phyloP scores from a whole-genome alignment of 2,888 invertebrate genomes.

The Amblyteles armatorius region DNA sequence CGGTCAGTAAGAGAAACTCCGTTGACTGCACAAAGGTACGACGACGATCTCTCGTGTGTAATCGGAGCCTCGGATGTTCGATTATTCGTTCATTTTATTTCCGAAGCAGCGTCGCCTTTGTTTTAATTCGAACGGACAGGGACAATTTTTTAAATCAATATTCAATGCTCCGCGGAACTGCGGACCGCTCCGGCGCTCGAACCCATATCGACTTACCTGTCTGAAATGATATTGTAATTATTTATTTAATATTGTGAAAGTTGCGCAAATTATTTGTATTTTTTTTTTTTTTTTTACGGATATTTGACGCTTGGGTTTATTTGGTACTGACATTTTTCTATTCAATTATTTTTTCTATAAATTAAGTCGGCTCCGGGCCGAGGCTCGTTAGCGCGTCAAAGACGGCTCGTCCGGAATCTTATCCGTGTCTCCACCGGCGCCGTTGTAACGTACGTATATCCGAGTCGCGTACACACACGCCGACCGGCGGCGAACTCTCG shows the following conservation, averaged over 20 bases:
- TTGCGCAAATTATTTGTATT: background rate
- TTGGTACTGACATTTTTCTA: background rate
- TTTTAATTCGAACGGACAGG: background rate
- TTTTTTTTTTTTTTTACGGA: background rate
- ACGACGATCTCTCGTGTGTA: background rate
- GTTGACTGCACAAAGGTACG: constrained; percentile 42
- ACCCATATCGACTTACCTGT: too few relatives aligned
- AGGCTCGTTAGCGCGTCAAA: constrained; percentile 30
- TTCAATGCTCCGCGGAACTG: too few relatives aligned
- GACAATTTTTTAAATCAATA: background rate
- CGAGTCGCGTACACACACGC: constrained; percentile 7
- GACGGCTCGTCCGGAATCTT: constrained; percentile 5
- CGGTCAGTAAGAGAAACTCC: constrained; percentile 54
- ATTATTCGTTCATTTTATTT: background rate
- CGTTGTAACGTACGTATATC: constrained; percentile 3
- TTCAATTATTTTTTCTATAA: constrained; percentile 1
- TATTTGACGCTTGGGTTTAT: too few relatives aligned
- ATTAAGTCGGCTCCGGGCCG: background rate
- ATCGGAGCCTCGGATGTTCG: background rate
- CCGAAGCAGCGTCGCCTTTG: background rate
- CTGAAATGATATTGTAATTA: too few relatives aligned
- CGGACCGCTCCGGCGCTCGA: too few relatives aligned
- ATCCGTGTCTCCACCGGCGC: background rate
- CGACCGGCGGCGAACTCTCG: constrained; percentile 50
- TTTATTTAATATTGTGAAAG: background rate